Conservation (phyloP, 2,797 vertebrate species). For the Chromobotia macracanthus region DNA sequence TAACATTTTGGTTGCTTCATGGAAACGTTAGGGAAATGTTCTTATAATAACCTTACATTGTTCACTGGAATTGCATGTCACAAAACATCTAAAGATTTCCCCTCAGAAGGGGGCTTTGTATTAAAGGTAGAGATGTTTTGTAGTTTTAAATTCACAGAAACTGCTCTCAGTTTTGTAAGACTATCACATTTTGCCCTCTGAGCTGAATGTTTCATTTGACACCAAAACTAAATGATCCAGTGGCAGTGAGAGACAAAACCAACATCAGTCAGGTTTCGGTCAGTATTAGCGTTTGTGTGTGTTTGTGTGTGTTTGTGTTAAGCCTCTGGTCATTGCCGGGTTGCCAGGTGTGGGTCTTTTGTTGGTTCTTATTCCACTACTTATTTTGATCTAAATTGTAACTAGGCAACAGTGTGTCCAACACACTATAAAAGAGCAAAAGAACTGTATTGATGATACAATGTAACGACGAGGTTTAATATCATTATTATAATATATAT, state of each 20-base stretch:
- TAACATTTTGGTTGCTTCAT: too few relatives aligned
- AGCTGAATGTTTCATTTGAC: neutral
- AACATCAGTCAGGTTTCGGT: neutral
- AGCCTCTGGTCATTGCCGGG: conserved; percentile 4
- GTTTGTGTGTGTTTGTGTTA: neutral
- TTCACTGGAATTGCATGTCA: too few relatives aligned
- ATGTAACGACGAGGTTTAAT: neutral
- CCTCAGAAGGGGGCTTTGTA: too few relatives aligned
- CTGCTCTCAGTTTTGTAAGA: neutral
- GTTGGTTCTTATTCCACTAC: neutral
- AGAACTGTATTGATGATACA: neutral
- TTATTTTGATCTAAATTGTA: neutral
- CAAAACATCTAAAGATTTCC: too few relatives aligned
- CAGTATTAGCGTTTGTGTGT: neutral
- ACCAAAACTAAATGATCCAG: neutral
- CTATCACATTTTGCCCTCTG: neutral
- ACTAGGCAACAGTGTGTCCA: neutral
- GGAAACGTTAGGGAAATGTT: too few relatives aligned
- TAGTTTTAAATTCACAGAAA: neutral
- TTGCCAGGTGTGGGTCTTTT: neutral
- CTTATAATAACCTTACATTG: too few relatives aligned
- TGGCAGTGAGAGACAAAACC: neutral
- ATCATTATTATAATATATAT: neutral
- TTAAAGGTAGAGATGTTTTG: neutral
- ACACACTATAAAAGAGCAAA: neutral